phyloP scores from a whole-genome alignment of 2,113 vertebrate genomes.

The Carettochelys insculpta region DNA sequence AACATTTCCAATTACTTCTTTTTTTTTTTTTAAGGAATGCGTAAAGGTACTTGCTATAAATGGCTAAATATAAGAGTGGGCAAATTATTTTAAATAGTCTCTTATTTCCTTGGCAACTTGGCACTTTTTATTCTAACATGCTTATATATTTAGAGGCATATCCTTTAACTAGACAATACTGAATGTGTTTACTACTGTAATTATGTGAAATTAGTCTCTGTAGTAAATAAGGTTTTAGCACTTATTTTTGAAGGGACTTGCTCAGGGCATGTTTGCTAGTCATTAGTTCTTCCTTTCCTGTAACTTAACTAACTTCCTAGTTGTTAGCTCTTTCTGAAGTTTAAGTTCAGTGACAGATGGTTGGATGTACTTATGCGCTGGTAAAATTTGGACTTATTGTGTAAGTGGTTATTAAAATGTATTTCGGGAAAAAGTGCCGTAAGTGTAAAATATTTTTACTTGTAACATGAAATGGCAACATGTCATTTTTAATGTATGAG shows the following conservation, averaged over 20 bases:
- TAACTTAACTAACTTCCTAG: background rate
- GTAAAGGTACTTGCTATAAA: conserved; percentile 11
- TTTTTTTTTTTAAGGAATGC: conserved; percentile 35
- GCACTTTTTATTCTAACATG: background rate
- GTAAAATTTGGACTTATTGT: background rate
- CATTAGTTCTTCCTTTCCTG: background rate
- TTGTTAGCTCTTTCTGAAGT: background rate
- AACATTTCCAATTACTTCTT: background rate
- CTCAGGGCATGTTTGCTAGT: conserved; percentile 45
- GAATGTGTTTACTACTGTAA: conserved; percentile 44
- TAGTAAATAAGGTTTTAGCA: conserved; percentile 43
- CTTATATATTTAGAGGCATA: conserved; percentile 11
- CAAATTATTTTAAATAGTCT: conserved; percentile 13
- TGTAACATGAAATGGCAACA: background rate
- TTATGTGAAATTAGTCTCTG: conserved; percentile 47
- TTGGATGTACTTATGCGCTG: background rate
- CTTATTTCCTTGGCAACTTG: background rate
- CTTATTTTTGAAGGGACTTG: background rate
- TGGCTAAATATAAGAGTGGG: background rate
- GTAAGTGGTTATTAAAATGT: conserved; percentile 17
- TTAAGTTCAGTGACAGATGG: background rate
- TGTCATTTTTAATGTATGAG: conserved; percentile 38
- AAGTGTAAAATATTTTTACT: background rate
- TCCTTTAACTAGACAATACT: conserved; percentile 48
- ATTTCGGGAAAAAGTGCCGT: conserved; percentile 33